These are phyloP conservation scores for Cyclina sinensis DNA, from an alignment of 1,140 invertebrate genomes.

Conservation along the genomic window DNA sequence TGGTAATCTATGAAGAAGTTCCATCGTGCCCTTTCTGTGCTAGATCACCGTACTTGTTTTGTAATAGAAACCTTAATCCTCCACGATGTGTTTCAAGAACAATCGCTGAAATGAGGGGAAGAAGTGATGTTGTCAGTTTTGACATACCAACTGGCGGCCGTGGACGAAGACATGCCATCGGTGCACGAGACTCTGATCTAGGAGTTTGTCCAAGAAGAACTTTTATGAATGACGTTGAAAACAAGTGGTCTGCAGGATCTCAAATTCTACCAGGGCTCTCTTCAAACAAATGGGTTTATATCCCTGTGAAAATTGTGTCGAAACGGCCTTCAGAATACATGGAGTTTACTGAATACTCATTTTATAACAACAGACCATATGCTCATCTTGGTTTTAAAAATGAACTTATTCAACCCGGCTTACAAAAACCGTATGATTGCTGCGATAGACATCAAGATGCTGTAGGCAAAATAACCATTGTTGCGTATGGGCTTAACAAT, in stretches of 20 bases:
- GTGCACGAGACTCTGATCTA: background rate
- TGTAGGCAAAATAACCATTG: constrained; percentile 76
- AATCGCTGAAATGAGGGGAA: constrained; percentile 32
- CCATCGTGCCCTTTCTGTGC: constrained; percentile 78
- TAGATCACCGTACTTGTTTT: constrained; percentile 68
- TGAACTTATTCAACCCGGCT: constrained; percentile 37
- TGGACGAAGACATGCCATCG: background rate
- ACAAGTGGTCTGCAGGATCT: background rate
- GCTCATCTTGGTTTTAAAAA: constrained; percentile 59
- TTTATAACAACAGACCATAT: constrained; percentile 63
- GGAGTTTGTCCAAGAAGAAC: constrained; percentile 18
- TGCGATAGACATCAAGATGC: constrained; percentile 55
- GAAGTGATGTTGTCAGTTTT: too few relatives aligned
- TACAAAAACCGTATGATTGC: constrained; percentile 53
- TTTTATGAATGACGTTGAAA: constrained; percentile 28
- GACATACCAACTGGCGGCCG: background rate
- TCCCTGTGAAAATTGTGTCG: constrained; percentile 79
- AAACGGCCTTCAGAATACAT: constrained; percentile 73
- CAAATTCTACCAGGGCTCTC: background rate
- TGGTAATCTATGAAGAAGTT: constrained; percentile 73
- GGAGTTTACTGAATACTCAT: constrained; percentile 73
- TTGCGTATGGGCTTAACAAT: constrained; percentile 79
- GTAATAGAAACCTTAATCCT: constrained; percentile 52
- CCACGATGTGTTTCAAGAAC: constrained; percentile 66
- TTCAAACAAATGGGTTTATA: constrained; percentile 66